A percentile compares a stretch with the other conserved stretches of the same genome.
Conservation (phyloP, 2,113 vertebrate genomes). For the Istiophorus platypterus region DNA sequence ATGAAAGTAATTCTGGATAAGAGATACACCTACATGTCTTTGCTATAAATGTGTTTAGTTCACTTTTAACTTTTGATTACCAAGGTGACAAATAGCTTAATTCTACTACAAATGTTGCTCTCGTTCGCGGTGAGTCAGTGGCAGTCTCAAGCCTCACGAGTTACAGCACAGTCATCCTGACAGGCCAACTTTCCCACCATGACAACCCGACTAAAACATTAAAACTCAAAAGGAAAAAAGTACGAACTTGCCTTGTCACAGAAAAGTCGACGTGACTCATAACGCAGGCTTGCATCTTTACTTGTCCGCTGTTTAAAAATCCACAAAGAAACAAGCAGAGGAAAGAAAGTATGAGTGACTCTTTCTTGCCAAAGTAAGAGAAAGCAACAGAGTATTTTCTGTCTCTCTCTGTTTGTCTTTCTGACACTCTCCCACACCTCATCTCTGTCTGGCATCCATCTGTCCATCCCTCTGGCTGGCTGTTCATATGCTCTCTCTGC, state of each 20-base stretch:
- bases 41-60: neutral
- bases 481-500: neutral
- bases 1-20: neutral
- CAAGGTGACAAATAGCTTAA: neutral
- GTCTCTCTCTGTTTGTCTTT: neutral
- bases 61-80: neutral
- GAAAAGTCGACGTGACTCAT: neutral
- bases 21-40: constrained; percentile 3
- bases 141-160: neutral
- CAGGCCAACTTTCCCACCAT: constrained; percentile 6
- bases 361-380: neutral
- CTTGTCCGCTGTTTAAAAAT: constrained; percentile 27
- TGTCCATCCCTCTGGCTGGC: neutral
- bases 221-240: constrained; percentile 5
- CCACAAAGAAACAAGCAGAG: constrained; percentile 15
- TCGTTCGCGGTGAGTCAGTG: neutral
- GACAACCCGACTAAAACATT: neutral
- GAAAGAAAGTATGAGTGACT: neutral
- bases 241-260: constrained; percentile 55
- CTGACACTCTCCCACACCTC: neutral
- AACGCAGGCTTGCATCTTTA: constrained; percentile 37
- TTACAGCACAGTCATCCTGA: constrained; percentile 47
- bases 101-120: neutral
- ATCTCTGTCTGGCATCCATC: constrained; percentile 17
- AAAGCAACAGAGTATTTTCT: constrained; percentile 8